These are phyloP conservation scores for Leucoraja ocellata DNA, from an alignment of 2,797 vertebrate genomes.

Conservation along the genomic window DNA sequence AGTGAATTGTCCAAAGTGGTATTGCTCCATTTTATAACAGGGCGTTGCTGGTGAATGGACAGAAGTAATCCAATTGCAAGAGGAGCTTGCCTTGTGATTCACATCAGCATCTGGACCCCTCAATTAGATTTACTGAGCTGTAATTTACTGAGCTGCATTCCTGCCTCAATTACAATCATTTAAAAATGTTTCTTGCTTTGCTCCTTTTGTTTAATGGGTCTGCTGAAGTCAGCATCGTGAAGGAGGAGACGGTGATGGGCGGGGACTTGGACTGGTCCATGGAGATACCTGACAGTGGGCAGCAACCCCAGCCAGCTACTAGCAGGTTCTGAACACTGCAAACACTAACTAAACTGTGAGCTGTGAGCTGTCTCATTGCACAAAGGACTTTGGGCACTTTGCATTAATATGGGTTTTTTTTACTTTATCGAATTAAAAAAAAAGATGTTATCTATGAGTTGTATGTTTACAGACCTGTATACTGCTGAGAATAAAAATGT, in stretches of 20 bases:
- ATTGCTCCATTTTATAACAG: not conserved
- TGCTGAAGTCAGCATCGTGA: not conserved
- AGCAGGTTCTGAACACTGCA: too few species aligned
- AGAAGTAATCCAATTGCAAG: not conserved
- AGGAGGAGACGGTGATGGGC: not conserved
- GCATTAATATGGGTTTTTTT: too few species aligned
- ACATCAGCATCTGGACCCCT: not conserved
- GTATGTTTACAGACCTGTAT: too few species aligned
- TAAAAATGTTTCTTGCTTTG: not conserved
- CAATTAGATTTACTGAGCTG: slow-evolving; percentile 18
- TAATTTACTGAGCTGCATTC: slow-evolving; percentile 4
- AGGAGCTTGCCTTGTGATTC: not conserved
- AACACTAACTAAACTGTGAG: too few species aligned
- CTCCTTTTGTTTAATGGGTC: too few species aligned
- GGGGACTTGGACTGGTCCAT: not conserved
- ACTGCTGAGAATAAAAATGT: too few species aligned
- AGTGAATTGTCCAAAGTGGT: not conserved
- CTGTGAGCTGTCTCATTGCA: too few species aligned
- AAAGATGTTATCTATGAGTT: too few species aligned
- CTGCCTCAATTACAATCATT: not conserved
- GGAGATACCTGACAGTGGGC: not conserved
- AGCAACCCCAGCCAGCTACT: not conserved
- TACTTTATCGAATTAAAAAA: too few species aligned
- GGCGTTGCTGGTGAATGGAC: not conserved
- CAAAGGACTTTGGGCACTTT: too few species aligned